phyloP scores from a whole-genome alignment of 1,140 invertebrate genomes.

The Diprion similis region DNA sequence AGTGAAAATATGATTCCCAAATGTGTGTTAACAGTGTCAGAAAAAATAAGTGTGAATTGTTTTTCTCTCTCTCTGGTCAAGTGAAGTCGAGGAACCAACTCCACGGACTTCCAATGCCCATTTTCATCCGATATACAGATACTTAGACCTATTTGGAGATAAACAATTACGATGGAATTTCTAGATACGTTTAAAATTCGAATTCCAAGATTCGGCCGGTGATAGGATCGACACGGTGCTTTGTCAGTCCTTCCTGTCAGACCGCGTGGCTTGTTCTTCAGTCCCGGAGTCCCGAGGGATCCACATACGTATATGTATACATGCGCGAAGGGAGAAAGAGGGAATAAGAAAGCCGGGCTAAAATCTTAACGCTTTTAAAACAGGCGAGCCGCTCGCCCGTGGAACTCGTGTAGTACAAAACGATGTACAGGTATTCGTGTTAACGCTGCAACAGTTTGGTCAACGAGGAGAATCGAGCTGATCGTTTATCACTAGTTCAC shows the following conservation, averaged over 20 bases:
- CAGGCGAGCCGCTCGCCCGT: background rate
- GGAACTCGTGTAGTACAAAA: slow-evolving; percentile 5
- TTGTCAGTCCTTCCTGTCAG: slow-evolving; percentile 5
- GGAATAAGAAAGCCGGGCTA: too few relatives aligned
- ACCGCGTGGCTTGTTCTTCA: background rate
- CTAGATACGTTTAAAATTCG: background rate
- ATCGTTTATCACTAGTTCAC: background rate
- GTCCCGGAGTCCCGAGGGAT: background rate
- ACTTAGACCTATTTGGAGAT: too few relatives aligned
- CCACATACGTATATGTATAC: background rate
- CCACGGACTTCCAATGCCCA: too few relatives aligned
- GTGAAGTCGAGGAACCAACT: too few relatives aligned
- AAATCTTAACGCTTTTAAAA: too few relatives aligned
- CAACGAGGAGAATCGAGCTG: background rate
- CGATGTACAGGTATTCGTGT: slow-evolving; percentile 3
- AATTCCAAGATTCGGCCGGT: background rate
- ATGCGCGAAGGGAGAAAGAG: background rate
- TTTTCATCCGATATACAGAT: too few relatives aligned
- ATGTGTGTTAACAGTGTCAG: too few relatives aligned
- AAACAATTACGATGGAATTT: background rate
- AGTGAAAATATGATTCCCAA: background rate
- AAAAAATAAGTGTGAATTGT: too few relatives aligned
- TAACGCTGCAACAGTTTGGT: background rate
- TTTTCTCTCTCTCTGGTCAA: too few relatives aligned
- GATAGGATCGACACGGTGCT: slow-evolving; percentile 6